These are phyloP conservation scores for Catostylus mosaicus DNA, from an alignment of 30 jellyfish, hydroid and myxozoan species.

Conservation along the genomic window DNA sequence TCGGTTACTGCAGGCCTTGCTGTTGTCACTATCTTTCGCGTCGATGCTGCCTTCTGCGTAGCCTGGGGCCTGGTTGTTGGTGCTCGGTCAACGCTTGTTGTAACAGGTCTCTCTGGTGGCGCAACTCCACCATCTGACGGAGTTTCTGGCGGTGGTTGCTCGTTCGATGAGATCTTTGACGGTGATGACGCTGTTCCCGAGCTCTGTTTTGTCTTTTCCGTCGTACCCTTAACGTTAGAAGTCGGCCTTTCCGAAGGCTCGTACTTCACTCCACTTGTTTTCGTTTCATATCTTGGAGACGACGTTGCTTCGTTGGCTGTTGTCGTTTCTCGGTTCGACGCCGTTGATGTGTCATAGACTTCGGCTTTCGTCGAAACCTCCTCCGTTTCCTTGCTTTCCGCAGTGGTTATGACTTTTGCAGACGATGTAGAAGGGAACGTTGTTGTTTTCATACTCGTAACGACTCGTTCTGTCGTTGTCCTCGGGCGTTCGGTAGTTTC, in stretches of 20 bases:
- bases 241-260: conserved; percentile 24
- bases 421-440: background rate
- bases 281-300: conserved; percentile 12
- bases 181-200: conserved; percentile 1
- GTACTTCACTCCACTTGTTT: background rate
- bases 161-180: conserved; percentile 17
- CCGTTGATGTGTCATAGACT: background rate
- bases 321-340: conserved; percentile 5
- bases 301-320: conserved; percentile 8
- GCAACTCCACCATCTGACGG: conserved; percentile 26
- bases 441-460: background rate
- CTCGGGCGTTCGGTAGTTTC: conserved; percentile 10
- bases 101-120: conserved; percentile 49
- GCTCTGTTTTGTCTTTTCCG: conserved; percentile 10
- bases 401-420: background rate
- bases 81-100: conserved; percentile 5
- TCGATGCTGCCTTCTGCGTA: background rate
- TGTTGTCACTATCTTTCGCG: conserved; percentile 13
- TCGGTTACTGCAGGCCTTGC: conserved; percentile 7
- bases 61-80: conserved; percentile 6
- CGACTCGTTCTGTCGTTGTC: background rate
- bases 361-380: conserved; percentile 1
- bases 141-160: conserved; percentile 48
- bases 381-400: background rate
- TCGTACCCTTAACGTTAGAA: conserved; percentile 21